Evolutionary conservation across 2,113 vertebrate species (phyloP), one percentile per base, ranked within the genome.

Genomic region (Maccullochella peelii): DNA sequence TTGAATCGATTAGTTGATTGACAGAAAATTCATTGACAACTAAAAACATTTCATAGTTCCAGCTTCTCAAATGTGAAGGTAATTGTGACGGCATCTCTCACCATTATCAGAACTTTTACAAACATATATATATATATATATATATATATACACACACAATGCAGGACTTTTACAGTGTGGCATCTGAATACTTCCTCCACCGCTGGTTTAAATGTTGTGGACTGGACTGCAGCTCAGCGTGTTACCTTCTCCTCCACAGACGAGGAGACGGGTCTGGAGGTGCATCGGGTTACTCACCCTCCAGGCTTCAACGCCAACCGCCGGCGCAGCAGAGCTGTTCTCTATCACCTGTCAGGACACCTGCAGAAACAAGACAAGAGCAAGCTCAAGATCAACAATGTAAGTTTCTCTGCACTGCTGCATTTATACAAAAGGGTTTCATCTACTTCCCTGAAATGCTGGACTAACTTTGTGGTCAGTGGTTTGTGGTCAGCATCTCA

Each of bases 281-380:
- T 96, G 50, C 95, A 96, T 84, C 92, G 91, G 92, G 95, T 96
- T 27, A 95, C 96, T 2, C 91, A 94, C 4, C 96, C 96, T 4
- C 94, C 94, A 0, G 94, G 95, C 40, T 97, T 97, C 87, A 97
- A 96, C 36, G 42, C 94, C 54, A 96, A 96, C 91, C 95, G 96
- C 14, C 93, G 96, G 8, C 95, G 96, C 61, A 97, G 96, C 91
- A 73, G 96, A 77, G 96, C 96, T 0, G 96, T 97, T 1, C 95
- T 97, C 9, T 97, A 97, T 70, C 96, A 96, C 74, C 93, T 97
- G 74, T 97, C 96, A 0, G 96, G 96, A 82, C 96, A 97, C 76
- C 94, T 97, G 86, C 96, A 97, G 93, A 97, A 96, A 86, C 96
- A 97, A 73, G 96, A 96, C 94, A 97, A 97, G 90, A 95, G 94